Conservation (phyloP, 2,888 invertebrate genomes). For the Gortyna flavago region DNA sequence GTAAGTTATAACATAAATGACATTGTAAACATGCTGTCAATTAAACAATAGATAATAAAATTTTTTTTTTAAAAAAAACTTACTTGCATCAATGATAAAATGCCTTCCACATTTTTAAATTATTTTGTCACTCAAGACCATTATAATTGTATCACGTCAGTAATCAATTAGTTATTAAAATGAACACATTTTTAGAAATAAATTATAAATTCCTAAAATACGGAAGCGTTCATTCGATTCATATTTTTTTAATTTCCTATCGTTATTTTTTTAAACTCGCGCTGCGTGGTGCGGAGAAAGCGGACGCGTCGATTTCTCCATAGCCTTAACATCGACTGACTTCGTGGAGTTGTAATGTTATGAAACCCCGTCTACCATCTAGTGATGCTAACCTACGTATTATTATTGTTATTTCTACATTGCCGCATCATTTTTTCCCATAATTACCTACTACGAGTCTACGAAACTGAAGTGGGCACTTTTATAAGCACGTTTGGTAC, state of each 20-base stretch:
- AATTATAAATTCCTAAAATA: slow-evolving; percentile 33
- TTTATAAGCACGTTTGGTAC: background rate
- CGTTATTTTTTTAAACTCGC: slow-evolving; percentile 61
- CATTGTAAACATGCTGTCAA: background rate
- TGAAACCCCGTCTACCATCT: slow-evolving; percentile 75
- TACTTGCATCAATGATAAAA: slow-evolving; percentile 42
- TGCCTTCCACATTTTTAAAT: slow-evolving; percentile 42
- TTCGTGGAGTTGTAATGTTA: slow-evolving; percentile 80
- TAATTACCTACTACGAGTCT: background rate
- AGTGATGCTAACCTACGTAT: slow-evolving; percentile 71
- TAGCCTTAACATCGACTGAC: slow-evolving; percentile 80
- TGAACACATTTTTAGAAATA: slow-evolving; percentile 23
- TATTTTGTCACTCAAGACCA: slow-evolving; percentile 37
- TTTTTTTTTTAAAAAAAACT: slow-evolving; percentile 28
- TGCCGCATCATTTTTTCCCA: slow-evolving; percentile 28
- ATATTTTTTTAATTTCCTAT: slow-evolving; percentile 32
- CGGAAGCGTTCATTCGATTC: slow-evolving; percentile 29
- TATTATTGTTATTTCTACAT: slow-evolving; percentile 56
- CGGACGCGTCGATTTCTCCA: slow-evolving; percentile 83
- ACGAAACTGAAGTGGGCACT: background rate
- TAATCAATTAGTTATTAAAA: slow-evolving; percentile 21
- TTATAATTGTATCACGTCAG: slow-evolving; percentile 17
- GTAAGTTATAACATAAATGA: background rate
- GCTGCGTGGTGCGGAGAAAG: slow-evolving; percentile 83
- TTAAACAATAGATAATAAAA: slow-evolving; percentile 12